Percentiles rank a stretch among this genome's conserved stretches.
Conservation (phyloP, 2,888 invertebrate genomes). For the Cephus pygmeus region DNA sequence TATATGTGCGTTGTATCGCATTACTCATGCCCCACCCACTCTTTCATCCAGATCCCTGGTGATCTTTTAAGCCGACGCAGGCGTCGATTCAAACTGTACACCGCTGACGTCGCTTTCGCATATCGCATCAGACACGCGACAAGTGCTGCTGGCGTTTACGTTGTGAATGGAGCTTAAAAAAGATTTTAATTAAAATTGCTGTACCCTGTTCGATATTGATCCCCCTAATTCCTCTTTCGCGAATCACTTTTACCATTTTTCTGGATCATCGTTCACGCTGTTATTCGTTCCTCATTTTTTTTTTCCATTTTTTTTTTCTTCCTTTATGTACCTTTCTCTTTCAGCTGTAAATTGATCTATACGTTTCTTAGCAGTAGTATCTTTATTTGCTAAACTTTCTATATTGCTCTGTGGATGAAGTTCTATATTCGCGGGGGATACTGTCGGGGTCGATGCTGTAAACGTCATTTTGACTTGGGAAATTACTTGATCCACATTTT, state of each 20-base stretch:
- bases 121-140: not conserved
- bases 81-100: conserved; percentile 1
- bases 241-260: not conserved
- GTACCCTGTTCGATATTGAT: not conserved
- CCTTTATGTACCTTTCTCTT: not conserved
- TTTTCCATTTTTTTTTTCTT: not conserved
- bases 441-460: not conserved
- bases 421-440: not conserved
- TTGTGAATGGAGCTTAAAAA: not conserved
- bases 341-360: not conserved
- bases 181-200: not conserved
- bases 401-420: not conserved
- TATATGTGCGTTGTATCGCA: conserved; percentile 20
- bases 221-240: not conserved
- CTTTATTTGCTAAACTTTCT: not conserved
- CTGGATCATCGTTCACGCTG: not conserved
- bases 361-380: not conserved
- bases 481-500: not conserved
- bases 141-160: not conserved
- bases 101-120: not conserved
- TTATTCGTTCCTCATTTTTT: not conserved
- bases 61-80: conserved; percentile 6
- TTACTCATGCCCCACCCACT: conserved; percentile 13
- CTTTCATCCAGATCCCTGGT: not conserved
- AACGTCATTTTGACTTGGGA: not conserved